Evolutionary conservation across 2,797 vertebrate genomes (phyloP), one percentile per base, ranked within the genome.

Genomic region (Halcyon smyrnensis): DNA sequence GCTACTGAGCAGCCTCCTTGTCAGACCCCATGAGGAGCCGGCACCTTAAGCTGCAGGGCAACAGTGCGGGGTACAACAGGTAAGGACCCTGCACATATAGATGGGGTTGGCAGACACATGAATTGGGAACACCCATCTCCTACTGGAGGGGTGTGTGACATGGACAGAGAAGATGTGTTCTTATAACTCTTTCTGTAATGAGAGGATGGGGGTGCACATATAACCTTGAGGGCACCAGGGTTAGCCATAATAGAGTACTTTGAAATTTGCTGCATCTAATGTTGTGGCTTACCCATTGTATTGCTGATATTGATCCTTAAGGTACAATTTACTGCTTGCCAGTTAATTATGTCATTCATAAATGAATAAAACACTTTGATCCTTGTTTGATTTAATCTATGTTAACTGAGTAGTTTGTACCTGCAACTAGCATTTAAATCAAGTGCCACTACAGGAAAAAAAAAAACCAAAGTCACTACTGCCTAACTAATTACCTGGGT

Each of bases 271-370:
- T 36, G 43, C 9, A 24, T 43, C 27, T 67, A 34, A 63, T 34
- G n/a, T 8, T 68, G 67, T 43, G 41, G 45, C 68, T 90, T 92
- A 90, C 37, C 50, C 45, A 59, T 1, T 88, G 69, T 25, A 57
- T 32, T 54, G 21, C 62, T 84, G 50, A 41, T 15, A 14, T 5
- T 24, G 50, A 94, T 79, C 43, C 50, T 79, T 32, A 88, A 78
- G 36, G 30, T 63, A 59, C 69, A 73, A 51, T 65, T 78, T 78
- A 73, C 36, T 43, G 54, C 79, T 73, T 90, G 46, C 9, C 41
- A 84, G 51, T 59, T 87, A 89, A 95, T 75, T 76, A 65, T 4
- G 9, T 20, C 34, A 70, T 81, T 88, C 86, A 88, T 78, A 88
- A 69, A 88, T 28, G 45, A 91, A 81, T 34, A 84, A 93, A 57